Evolutionary conservation across 2,113 vertebrate species (phyloP).

Genomic region (Saguinus midas): DNA sequence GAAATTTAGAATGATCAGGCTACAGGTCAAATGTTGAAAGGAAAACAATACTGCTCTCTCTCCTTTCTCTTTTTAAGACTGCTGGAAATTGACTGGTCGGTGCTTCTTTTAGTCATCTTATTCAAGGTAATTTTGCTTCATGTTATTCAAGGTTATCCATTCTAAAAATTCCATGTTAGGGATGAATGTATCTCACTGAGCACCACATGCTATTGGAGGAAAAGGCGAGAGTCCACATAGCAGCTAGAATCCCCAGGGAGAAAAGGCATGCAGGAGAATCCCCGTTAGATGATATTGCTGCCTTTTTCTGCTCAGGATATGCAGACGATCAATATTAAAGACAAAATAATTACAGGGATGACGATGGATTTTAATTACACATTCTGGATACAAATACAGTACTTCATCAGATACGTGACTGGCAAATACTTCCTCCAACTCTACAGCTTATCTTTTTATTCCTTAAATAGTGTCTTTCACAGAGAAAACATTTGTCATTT

Average conservation of each 20-base stretch:
- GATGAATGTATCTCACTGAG: background rate
- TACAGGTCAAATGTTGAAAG: background rate
- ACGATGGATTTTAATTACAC: accelerated
- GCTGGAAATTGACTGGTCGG: background rate
- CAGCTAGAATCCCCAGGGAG: background rate
- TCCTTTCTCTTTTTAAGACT: background rate
- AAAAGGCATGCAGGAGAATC: accelerated
- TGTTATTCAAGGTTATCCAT: background rate
- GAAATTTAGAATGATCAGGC: background rate
- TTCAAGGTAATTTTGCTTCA: background rate
- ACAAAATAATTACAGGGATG: background rate
- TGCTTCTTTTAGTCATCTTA: background rate
- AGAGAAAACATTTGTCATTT: background rate
- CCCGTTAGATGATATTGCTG: accelerated
- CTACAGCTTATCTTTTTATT: background rate
- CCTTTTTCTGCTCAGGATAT: background rate
- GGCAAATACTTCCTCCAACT: background rate
- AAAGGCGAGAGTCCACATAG: background rate
- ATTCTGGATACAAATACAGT: background rate
- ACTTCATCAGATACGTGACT: background rate
- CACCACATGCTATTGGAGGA: background rate
- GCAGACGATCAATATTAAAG: background rate
- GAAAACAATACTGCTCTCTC: background rate
- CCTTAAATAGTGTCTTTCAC: background rate
- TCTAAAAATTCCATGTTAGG: background rate